phyloP scores from a whole-genome alignment of 1,140 invertebrate genomes.

The Diorhabda sublineata region DNA sequence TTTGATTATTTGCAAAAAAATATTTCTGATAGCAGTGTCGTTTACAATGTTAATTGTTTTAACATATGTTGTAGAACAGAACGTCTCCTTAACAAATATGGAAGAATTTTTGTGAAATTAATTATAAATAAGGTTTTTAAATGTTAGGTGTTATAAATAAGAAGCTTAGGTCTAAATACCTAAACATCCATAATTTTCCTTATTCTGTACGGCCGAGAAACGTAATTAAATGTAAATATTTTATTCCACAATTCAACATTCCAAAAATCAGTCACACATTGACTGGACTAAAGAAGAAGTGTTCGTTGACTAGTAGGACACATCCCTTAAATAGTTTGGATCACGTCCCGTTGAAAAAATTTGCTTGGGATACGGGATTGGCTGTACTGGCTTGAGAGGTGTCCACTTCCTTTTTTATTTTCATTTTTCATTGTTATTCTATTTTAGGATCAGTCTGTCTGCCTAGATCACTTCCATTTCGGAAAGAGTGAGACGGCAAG shows the following conservation, averaged over 20 bases:
- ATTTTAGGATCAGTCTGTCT: conserved; percentile 25
- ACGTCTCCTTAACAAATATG: no score
- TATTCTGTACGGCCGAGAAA: no score
- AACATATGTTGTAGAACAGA: no score
- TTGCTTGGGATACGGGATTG: neutral
- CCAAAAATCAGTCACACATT: conserved; percentile 12
- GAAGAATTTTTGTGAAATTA: no score
- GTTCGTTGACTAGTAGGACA: conserved; percentile 38
- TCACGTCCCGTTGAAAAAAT: neutral
- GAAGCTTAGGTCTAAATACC: no score
- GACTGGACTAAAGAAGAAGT: conserved; percentile 22
- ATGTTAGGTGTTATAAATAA: no score
- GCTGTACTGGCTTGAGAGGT: conserved; percentile 37
- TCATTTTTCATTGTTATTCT: neutral
- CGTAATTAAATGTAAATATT: no score
- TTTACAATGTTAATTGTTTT: no score
- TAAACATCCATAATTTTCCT: no score
- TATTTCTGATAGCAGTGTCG: no score
- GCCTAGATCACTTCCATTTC: conserved; percentile 48
- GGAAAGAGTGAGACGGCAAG: conserved; percentile 59
- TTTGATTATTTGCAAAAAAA: no score
- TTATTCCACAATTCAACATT: neutral
- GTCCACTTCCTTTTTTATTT: conserved; percentile 26
- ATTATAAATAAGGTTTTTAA: no score
- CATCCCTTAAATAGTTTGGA: conserved; percentile 8